Conservation (phyloP, 2,113 vertebrate genomes). For the Shinisaurus crocodilurus region DNA sequence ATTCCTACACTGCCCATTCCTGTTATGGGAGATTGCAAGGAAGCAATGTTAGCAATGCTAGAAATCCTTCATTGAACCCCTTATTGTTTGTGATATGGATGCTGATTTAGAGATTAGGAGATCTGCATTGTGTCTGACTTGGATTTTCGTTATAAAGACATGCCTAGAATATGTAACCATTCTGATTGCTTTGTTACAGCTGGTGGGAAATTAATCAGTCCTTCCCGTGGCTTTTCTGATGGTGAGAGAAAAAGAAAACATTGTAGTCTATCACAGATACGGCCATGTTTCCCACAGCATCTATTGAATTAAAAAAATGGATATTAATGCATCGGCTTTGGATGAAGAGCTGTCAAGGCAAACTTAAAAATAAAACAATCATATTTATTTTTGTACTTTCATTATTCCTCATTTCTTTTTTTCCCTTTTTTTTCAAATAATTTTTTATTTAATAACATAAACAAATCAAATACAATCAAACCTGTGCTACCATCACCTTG, state of each 20-base stretch:
- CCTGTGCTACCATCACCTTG: too few relatives aligned
- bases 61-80: constrained; percentile 21
- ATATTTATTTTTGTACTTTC: too few relatives aligned
- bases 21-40: background rate
- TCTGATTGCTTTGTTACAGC: background rate
- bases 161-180: background rate
- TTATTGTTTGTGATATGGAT: constrained; percentile 10
- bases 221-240: constrained; percentile 19
- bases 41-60: background rate
- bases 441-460: too few relatives aligned
- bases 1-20: background rate
- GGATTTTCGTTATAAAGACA: background rate
- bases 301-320: background rate
- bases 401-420: too few relatives aligned
- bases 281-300: background rate
- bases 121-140: background rate
- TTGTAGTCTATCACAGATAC: background rate
- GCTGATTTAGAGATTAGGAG: constrained; percentile 41
- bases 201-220: background rate
- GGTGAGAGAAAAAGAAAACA: background rate
- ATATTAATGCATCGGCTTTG: background rate
- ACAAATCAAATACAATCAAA: too few relatives aligned
- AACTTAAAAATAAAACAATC: background rate
- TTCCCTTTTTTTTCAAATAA: too few relatives aligned
- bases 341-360: background rate